Base-by-base conservation (phyloP, 2,888 invertebrate genomes). In the Adela reaumurella region DNA sequence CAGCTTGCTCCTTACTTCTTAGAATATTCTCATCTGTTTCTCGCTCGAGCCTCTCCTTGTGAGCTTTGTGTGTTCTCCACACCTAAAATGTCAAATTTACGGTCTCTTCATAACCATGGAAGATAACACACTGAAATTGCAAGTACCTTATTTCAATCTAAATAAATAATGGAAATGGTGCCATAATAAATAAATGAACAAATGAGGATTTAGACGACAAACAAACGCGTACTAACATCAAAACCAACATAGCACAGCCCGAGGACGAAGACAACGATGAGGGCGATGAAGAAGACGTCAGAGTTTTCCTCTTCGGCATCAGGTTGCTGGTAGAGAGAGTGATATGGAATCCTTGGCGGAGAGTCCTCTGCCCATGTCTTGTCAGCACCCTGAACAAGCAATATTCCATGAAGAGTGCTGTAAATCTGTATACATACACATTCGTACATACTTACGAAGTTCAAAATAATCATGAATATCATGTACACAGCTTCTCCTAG, bases 331-430 rank as follows among this genome's bases (percentile, higher is more conserved):
- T 89, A 88, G 29, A 86, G 74, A 1, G 90, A 88, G 58, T 87
- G 87, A 64, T 92, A 92, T 0, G 88, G 82, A 11, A 87, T 83
- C 47, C 89, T 81, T 35, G 86, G 86, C 0, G 92, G 92, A 2
- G 92, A 89, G 61, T 92, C 92, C 66, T 90, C 90, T 2, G 89
- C 89, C 92, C 92, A 93, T 0, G 87, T 87, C 59, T 86, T 87
- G 57, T 90, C 90, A 6, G 85, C 85, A 50, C 86, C 89, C 89
- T 90, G 61, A 46, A 60, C 63, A 24, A 24, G 24, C 4, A 24
- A n/a, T n/a, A n/a, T n/a, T n/a, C n/a, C n/a, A n/a, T n/a, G n/a
- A n/a, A n/a, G n/a, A n/a, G n/a, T n/a, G n/a, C n/a, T 47, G 17
- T 42, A 41, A 28, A 17, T 46, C 24, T 16, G 46, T 14, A 43